A percentile compares a stretch with the other conserved stretches of the same genome.
Evolutionary conservation across 2,888 invertebrate species (phyloP).

Genomic region (Sinohyriopsis cumingii): DNA sequence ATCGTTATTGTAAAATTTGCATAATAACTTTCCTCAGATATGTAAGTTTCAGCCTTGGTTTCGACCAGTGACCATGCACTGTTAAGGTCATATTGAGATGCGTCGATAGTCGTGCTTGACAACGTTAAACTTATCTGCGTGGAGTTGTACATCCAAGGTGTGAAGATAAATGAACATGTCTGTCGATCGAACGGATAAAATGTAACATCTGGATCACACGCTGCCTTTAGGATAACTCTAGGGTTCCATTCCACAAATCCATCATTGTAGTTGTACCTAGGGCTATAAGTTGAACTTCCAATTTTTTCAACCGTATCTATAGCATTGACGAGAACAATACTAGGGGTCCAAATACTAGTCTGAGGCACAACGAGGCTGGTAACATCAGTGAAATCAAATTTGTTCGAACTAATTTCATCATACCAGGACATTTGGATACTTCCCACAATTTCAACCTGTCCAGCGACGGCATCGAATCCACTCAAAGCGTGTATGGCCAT

Average conservation of each 20-base stretch:
- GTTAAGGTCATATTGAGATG: slow-evolving; percentile 11
- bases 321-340: slow-evolving; percentile 17
- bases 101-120: slow-evolving; percentile 1
- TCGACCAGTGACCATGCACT: slow-evolving; percentile 24
- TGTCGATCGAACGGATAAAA: slow-evolving; percentile 32
- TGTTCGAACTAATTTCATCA: too few species aligned
- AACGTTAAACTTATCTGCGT: slow-evolving; percentile 6
- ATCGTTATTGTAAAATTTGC: slow-evolving; percentile 10
- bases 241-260: slow-evolving; percentile 22
- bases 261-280: slow-evolving; percentile 14
- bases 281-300: slow-evolving; percentile 14
- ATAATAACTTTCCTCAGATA: background rate
- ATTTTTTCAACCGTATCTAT: slow-evolving; percentile 10
- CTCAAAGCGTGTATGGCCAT: slow-evolving; percentile 13
- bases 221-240: slow-evolving; percentile 12
- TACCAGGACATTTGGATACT: slow-evolving; percentile 17
- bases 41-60: slow-evolving; percentile 12
- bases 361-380: slow-evolving; percentile 13
- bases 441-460: slow-evolving; percentile 12
- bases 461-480: slow-evolving; percentile 22
- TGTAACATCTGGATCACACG: slow-evolving; percentile 29
- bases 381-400: background rate
- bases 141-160: slow-evolving; percentile 13
- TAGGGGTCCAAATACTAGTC: slow-evolving; percentile 29
- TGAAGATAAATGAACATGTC: slow-evolving; percentile 17